These are phyloP conservation scores for Eupithecia tripunctaria DNA, from an alignment of 2,888 invertebrate genomes.

Conservation along the genomic window DNA sequence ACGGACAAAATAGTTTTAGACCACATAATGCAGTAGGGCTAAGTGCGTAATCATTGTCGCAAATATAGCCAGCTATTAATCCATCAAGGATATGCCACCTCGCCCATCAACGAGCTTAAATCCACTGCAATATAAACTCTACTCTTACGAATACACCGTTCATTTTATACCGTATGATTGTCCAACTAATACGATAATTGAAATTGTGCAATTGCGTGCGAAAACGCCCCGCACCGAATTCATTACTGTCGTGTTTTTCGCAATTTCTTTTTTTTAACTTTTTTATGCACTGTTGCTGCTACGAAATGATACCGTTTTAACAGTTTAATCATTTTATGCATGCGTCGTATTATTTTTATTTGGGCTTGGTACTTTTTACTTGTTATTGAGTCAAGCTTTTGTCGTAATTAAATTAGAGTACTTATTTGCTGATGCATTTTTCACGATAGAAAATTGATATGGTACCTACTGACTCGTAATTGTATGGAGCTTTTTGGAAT, in stretches of 20 bases:
- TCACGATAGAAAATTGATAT: constrained; percentile 16
- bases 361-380: constrained; percentile 26
- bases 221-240: constrained; percentile 77
- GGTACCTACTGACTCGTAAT: neutral
- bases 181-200: constrained; percentile 83
- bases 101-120: constrained; percentile 48
- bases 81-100: constrained; percentile 62
- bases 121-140: constrained; percentile 21
- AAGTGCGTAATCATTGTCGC: constrained; percentile 49
- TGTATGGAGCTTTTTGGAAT: neutral
- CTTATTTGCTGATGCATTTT: constrained; percentile 21
- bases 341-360: constrained; percentile 51
- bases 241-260: constrained; percentile 78
- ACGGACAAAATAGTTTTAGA: too few relatives aligned
- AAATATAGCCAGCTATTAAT: constrained; percentile 53
- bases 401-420: constrained; percentile 30
- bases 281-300: constrained; percentile 63
- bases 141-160: constrained; percentile 23
- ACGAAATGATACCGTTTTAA: constrained; percentile 69
- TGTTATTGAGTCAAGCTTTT: constrained; percentile 32
- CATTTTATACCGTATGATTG: constrained; percentile 47
- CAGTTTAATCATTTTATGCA: constrained; percentile 73
- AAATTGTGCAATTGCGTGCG: constrained; percentile 85
- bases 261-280: constrained; percentile 59
- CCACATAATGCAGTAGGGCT: constrained; percentile 2